Percentiles rank a stretch among this genome's conserved stretches.
Conservation (phyloP, 2,113 vertebrate genomes). For the Salvelinus sp. region DNA sequence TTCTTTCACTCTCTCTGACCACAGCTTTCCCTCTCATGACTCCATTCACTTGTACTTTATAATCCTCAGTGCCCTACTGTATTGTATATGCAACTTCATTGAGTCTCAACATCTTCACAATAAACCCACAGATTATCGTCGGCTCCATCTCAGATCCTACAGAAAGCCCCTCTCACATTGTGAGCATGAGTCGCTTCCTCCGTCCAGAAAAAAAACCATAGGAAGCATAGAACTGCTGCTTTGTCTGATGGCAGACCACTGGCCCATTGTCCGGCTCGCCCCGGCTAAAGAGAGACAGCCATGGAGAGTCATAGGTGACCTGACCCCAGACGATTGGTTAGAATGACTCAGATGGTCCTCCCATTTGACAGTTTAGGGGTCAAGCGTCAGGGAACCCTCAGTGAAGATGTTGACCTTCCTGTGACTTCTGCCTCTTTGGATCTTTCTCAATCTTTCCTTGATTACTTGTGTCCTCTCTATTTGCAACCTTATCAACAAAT, state of each 20-base stretch:
- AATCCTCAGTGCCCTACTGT: conserved; percentile 6
- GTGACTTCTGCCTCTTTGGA: not conserved
- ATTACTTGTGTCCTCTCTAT: too few species aligned
- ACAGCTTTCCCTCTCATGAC: not conserved
- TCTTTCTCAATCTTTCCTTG: not conserved
- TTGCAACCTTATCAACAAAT: too few species aligned
- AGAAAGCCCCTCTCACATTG: conserved; percentile 21
- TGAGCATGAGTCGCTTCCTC: conserved; percentile 38
- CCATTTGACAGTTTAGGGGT: not conserved
- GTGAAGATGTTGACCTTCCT: conserved; percentile 32
- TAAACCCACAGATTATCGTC: conserved; percentile 8
- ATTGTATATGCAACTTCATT: conserved; percentile 3
- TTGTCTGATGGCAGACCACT: conserved; percentile 12
- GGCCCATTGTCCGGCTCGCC: conserved; percentile 1
- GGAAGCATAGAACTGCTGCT: conserved; percentile 1
- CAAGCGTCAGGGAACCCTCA: not conserved
- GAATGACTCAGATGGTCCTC: conserved; percentile 20
- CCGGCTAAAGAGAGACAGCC: not conserved
- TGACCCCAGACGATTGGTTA: conserved; percentile 16
- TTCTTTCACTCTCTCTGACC: conserved; percentile 1
- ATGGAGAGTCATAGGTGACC: not conserved
- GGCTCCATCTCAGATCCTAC: not conserved
- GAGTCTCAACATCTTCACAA: not conserved
- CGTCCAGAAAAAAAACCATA: not conserved
- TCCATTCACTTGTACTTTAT: not conserved